Percentiles rank a stretch among this genome's conserved stretches.
Evolutionary conservation across 2,113 vertebrate species (phyloP).

Genomic region (Laticauda laticaudata): DNA sequence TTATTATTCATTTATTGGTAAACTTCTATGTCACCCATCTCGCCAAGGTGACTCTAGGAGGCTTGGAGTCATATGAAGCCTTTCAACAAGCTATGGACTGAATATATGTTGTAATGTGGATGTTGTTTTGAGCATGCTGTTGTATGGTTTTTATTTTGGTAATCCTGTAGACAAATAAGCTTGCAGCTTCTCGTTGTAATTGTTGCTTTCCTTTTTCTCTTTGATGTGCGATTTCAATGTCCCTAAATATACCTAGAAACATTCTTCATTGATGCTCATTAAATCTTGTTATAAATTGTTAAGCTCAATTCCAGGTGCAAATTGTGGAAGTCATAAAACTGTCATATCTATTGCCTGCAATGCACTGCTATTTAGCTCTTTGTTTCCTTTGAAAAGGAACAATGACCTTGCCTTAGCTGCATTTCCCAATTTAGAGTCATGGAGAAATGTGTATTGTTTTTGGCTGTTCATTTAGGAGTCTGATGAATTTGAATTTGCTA

Average conservation of each 20-base stretch:
- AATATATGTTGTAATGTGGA: background rate
- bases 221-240: slow-evolving; percentile 33
- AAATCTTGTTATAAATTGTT: slow-evolving; percentile 52
- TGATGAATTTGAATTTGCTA: slow-evolving; percentile 62
- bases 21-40: background rate
- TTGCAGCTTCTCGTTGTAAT: background rate
- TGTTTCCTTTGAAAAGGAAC: slow-evolving; percentile 41
- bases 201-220: background rate
- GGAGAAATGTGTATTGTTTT: background rate
- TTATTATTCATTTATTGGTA: background rate
- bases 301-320: slow-evolving; percentile 33
- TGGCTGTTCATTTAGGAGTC: background rate
- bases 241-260: slow-evolving; percentile 32
- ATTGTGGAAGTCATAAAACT: slow-evolving; percentile 42
- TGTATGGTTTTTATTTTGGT: background rate
- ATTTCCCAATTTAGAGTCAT: slow-evolving; percentile 44
- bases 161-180: background rate
- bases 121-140: background rate
- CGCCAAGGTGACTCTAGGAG: background rate
- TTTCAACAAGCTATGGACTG: background rate
- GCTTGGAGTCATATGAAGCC: background rate
- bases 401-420: slow-evolving; percentile 47
- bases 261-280: slow-evolving; percentile 47
- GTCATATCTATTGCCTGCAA: slow-evolving; percentile 48
- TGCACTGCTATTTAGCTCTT: slow-evolving; percentile 35